Base-by-base conservation (phyloP, 2,888 invertebrate species). In the Acrobasis repandana region DNA sequence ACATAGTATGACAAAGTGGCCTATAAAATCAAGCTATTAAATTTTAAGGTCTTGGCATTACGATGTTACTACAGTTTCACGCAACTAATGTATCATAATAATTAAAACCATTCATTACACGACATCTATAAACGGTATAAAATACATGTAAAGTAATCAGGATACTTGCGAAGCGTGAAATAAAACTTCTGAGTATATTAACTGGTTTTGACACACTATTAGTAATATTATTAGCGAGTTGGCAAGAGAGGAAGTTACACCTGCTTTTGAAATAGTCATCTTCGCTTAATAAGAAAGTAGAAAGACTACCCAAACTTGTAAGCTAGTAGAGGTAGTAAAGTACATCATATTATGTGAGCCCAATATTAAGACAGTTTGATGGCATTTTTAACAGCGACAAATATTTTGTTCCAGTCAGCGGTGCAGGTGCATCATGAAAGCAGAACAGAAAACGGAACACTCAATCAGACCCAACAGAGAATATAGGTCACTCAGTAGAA, bases 301-400 rank as follows among this genome's bases (percentile, higher is more conserved):
- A 43, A 2, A 43, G n/a, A 43, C 43, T 14, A 43, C 10, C n/a
- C 14, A 1, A 43, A 14, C 11, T n/a, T n/a, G n/a, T n/a, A 14
- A 43, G n/a, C 2, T 43, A n/a, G n/a, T 28, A n/a, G n/a, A n/a
- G n/a, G 36, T 36, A 36, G 10, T 79, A 80, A 85, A 85, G 86
- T 84, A 83, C 74, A 78, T 76, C 81, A 85, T n/a, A n/a, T n/a
- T n/a, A n/a, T n/a, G n/a, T n/a, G n/a, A n/a, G n/a, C n/a, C n/a
- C n/a, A n/a, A n/a, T n/a, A n/a, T n/a, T n/a, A n/a, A n/a, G n/a
- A n/a, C n/a, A n/a, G n/a, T n/a, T n/a, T n/a, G n/a, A n/a, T n/a
- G n/a, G n/a, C n/a, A n/a, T n/a, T n/a, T n/a, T n/a, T n/a, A n/a
- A n/a, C n/a, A n/a, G n/a, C n/a, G n/a, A n/a, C n/a, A n/a, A n/a